These are phyloP conservation scores for Tricholaema leucomelas DNA, from an alignment of 2,113 vertebrate genomes.

Conservation along the genomic window DNA sequence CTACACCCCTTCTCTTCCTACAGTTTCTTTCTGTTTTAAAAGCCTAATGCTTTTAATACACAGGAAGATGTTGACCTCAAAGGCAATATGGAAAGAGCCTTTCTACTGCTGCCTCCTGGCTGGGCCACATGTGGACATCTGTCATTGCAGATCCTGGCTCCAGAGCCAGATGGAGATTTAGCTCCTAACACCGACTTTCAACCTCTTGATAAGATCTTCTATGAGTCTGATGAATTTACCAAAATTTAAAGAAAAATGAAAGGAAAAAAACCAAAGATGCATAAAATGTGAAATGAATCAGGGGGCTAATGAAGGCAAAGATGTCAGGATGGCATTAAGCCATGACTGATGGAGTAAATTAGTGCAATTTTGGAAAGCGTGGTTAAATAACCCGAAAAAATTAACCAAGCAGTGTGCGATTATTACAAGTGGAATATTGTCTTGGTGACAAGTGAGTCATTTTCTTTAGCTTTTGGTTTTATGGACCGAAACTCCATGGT, in stretches of 20 bases:
- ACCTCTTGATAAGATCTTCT: neutral
- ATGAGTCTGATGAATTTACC: neutral
- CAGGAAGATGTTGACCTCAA: neutral
- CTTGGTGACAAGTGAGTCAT: neutral
- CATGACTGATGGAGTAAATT: neutral
- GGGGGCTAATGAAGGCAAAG: neutral
- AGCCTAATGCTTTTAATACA: neutral
- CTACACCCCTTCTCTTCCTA: neutral
- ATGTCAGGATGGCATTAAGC: neutral
- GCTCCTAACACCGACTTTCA: neutral
- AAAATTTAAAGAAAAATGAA: neutral
- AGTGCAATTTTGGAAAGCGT: neutral
- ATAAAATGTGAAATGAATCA: neutral
- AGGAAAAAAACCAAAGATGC: neutral
- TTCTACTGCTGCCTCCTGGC: neutral
- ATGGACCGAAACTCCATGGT: neutral
- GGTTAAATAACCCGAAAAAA: conserved; percentile 40
- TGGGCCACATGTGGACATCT: neutral
- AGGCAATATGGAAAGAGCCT: neutral
- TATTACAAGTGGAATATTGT: neutral
- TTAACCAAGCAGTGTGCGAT: neutral
- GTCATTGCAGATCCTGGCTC: neutral
- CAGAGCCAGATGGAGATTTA: neutral
- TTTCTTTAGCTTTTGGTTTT: neutral
- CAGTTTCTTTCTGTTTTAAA: neutral